Base-by-base conservation (phyloP, 1,140 invertebrate species). In the Psilanteris sp. region DNA sequence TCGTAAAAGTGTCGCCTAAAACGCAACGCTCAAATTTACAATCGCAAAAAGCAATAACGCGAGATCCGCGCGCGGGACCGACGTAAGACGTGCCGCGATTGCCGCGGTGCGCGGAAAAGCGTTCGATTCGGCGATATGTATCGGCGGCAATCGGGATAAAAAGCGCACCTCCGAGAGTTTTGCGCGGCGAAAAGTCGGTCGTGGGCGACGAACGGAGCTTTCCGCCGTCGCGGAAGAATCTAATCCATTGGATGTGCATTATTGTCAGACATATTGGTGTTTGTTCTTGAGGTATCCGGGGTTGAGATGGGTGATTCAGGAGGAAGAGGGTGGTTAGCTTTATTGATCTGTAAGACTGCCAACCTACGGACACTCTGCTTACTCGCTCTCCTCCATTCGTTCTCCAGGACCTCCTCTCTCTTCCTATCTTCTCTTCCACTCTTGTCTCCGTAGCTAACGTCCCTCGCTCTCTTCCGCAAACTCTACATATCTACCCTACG, bases 331-430 rank as follows among this genome's bases (percentile, higher is more conserved):
- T 87, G 86, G 86, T 88, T 89, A 88, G 86, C 86, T 88, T 87
- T 89, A 89, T 89, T 89, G 87, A 89, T 88, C 87, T 88, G 87
- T 87, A 89, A 89, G 86, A 87, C 87, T 88, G 81, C 85, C 85
- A 85, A 85, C 80, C 81, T 86, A 83, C 82, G 80, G 76, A 84
- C 82, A 82, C 79, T 78, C 57, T 62, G 52, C 66, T 75, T 73
- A 78, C 78, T 77, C 78, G 78, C 70, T 71, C 74, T 73, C 67
- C 70, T 61, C 67, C 66, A 61, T 71, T 64, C 78, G 79, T 81
- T 82, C 81, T 80, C 81, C 77, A 79, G 78, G 76, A 52, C 79
- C 77, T 79, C 52, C 66, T 55, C 74, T 71, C 67, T 50, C 41
- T 62, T 74, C 34, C 57, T 37, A 59, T 71, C 73, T 50, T 64